Evolutionary conservation across 2,113 vertebrate species (phyloP), one percentile per base, ranked within the genome.

Genomic region (Sisor rabdophorus): DNA sequence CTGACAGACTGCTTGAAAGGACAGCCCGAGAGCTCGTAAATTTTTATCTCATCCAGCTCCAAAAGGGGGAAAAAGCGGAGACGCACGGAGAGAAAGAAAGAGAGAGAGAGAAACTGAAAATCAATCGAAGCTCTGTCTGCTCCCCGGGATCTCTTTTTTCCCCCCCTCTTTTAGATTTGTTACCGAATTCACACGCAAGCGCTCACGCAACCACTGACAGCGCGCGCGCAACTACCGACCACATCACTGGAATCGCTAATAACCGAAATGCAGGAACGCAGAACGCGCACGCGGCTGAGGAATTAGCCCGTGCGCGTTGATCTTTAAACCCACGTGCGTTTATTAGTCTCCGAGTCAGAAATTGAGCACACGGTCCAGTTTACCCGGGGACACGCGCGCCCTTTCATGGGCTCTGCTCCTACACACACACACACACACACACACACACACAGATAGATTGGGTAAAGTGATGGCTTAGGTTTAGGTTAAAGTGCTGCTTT

Each of bases 241-340:
- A 72, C 32, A 75, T 80, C 86, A 87, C 84, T 81, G 86, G 86
- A 90, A 89, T 88, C 85, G 86, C 85, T 87, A 80, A 88, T 74
- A 85, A 26, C 47, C 44, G 32, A 22, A n/a, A 65, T 22, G 44
- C 64, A 67, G 12, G 1, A 24, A 67, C 5, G 36, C 28, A 79
- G 79, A 79, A 80, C 71, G 70, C 36, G 78, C 32, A 6, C 20
- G 50, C 36, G 32, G n/a, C 30, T 11, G 20, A 4, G 32, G 11
- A 20, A 64, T 64, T 8, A 44, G 64, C 82, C 80, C 78, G 81
- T 77, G 71, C 79, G 13, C 77, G 63, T 10, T 79, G 81, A 75
- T 24, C 69, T 74, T 28, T 20, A 26, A 17, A 4, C n/a, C 22
- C 64, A 48, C 70, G 76, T 53, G 69, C 76, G 36, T 48, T 2